These are phyloP conservation scores for Myzus persicae DNA, from an alignment of 1,140 invertebrate genomes.

Conservation along the genomic window DNA sequence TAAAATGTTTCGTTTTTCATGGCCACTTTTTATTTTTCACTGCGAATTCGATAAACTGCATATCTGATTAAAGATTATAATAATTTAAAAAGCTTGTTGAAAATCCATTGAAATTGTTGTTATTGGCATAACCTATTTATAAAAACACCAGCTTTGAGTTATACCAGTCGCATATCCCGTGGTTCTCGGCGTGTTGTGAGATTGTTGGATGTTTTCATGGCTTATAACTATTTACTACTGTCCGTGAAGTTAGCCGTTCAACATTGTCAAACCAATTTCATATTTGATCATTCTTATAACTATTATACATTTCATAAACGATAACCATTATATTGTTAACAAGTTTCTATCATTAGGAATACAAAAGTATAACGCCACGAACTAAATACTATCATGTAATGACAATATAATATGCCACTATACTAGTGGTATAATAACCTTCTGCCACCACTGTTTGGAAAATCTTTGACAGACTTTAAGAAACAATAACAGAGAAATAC, in stretches of 20 bases:
- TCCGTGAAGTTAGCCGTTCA: too few relatives aligned
- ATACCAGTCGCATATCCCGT: neutral
- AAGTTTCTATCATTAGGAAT: neutral
- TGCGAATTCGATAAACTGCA: neutral
- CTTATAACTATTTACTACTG: too few relatives aligned
- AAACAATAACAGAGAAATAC: too few relatives aligned
- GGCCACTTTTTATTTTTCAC: neutral
- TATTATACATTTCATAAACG: neutral
- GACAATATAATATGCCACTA: neutral
- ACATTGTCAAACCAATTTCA: too few relatives aligned
- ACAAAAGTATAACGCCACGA: neutral
- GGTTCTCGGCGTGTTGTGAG: neutral
- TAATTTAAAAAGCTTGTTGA: neutral
- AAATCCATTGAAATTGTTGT: neutral
- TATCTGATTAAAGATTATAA: too few relatives aligned
- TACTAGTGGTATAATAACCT: too few relatives aligned
- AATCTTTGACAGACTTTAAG: neutral
- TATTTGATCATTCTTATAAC: too few relatives aligned
- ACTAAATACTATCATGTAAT: neutral
- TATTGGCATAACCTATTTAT: neutral
- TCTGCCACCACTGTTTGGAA: neutral
- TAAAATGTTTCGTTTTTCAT: neutral
- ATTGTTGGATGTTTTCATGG: too few relatives aligned
- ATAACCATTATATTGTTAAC: neutral
- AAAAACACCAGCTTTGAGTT: neutral